Conservation (phyloP, 1,140 invertebrate species). For the Dinoponera quadriceps region DNA sequence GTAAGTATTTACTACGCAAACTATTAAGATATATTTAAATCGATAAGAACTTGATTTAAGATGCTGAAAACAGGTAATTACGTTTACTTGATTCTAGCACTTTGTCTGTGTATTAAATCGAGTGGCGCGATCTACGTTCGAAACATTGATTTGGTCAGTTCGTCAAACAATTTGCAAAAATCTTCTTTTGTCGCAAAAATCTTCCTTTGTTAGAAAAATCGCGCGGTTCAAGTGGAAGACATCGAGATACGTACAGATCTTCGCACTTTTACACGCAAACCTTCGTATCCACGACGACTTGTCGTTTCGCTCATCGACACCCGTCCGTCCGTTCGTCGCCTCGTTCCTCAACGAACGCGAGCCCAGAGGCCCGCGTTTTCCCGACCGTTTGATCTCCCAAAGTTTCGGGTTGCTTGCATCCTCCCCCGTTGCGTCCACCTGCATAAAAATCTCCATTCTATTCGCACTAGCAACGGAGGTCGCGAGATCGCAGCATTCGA, state of each 20-base stretch:
- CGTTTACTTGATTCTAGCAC: too few species aligned
- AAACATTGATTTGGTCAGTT: too few species aligned
- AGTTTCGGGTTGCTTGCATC: too few species aligned
- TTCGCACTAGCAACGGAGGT: conserved; percentile 79
- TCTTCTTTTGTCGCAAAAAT: neutral
- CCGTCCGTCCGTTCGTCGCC: neutral
- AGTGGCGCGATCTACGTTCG: too few species aligned
- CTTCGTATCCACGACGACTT: conserved; percentile 8
- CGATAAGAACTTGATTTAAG: too few species aligned
- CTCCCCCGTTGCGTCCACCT: too few species aligned
- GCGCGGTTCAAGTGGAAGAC: conserved; percentile 6
- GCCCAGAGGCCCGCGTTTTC: neutral
- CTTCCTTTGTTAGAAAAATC: neutral
- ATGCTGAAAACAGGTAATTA: too few species aligned
- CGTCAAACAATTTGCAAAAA: too few species aligned
- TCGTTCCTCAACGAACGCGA: neutral
- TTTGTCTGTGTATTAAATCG: too few species aligned
- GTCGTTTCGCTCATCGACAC: neutral
- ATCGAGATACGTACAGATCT: conserved; percentile 9
- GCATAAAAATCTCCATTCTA: conserved; percentile 62
- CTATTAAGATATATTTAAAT: too few species aligned
- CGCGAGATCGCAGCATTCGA: conserved; percentile 84
- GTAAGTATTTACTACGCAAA: too few species aligned
- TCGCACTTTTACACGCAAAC: neutral
- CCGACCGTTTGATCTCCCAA: too few species aligned